Conservation (phyloP, 2,797 vertebrate species). For the Anisognathus igniventris region DNA sequence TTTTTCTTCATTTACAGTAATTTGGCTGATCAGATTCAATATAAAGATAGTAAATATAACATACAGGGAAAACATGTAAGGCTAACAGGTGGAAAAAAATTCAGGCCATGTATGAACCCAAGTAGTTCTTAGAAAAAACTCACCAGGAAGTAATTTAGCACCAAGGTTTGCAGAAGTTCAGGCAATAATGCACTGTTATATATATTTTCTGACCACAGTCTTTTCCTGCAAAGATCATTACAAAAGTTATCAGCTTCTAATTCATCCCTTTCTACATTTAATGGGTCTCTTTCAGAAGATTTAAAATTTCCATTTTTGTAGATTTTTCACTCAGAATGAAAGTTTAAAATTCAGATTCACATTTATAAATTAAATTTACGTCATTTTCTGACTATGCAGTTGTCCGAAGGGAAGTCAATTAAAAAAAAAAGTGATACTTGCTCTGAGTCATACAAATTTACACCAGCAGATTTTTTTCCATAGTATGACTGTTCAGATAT, state of each 20-base stretch:
- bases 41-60: no score
- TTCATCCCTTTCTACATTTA: background rate
- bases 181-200: background rate
- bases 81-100: rapidly evolving
- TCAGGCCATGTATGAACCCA: background rate
- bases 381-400: background rate
- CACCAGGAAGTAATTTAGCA: background rate
- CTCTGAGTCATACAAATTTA: background rate
- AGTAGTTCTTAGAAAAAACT: background rate
- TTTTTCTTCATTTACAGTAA: background rate
- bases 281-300: background rate
- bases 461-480: background rate
- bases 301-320: background rate
- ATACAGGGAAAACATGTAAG: background rate
- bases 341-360: background rate
- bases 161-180: background rate
- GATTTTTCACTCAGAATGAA: background rate
- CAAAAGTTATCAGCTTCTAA: background rate
- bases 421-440: background rate
- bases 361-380: background rate
- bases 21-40: background rate
- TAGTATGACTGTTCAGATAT: background rate
- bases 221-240: background rate
- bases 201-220: background rate
- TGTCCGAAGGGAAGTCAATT: background rate